A percentile compares a stretch with the other conserved stretches of the same genome.
These are phyloP conservation scores for Capitulum mitella DNA, from an alignment of 2,888 invertebrate species.

Conservation along the genomic window DNA sequence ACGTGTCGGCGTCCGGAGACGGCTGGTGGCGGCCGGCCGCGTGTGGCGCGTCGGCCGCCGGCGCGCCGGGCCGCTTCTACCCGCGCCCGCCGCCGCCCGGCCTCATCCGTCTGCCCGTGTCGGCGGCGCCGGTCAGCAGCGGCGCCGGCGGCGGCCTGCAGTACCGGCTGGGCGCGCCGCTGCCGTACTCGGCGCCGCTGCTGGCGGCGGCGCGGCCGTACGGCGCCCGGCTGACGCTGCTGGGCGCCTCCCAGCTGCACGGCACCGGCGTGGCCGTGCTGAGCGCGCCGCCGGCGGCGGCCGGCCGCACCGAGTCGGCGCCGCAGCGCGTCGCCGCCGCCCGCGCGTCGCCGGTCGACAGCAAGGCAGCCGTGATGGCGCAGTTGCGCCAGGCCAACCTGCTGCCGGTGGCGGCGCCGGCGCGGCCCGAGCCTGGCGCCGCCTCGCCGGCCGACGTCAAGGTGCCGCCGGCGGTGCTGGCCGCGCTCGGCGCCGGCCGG, in stretches of 20 bases:
- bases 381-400: neutral
- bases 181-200: neutral
- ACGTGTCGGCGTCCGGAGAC: too few relatives aligned
- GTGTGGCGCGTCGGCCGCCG: neutral
- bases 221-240: neutral
- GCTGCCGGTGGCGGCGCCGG: neutral
- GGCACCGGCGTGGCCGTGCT: neutral
- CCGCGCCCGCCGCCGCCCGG: slow-evolving; percentile 6
- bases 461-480: neutral
- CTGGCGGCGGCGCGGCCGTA: neutral
- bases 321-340: neutral
- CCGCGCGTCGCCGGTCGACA: neutral
- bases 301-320: neutral
- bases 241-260: slow-evolving; percentile 1
- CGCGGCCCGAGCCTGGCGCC: neutral
- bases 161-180: neutral
- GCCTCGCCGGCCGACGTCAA: slow-evolving; percentile 1
- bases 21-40: neutral
- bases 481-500: neutral
- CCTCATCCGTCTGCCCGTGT: neutral
- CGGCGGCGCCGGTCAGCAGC: neutral
- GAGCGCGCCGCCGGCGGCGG: neutral
- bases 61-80: neutral
- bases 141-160: neutral
- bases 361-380: slow-evolving; percentile 1